phyloP scores from a whole-genome alignment of 2,888 invertebrate species.

The Graphium colonna region DNA sequence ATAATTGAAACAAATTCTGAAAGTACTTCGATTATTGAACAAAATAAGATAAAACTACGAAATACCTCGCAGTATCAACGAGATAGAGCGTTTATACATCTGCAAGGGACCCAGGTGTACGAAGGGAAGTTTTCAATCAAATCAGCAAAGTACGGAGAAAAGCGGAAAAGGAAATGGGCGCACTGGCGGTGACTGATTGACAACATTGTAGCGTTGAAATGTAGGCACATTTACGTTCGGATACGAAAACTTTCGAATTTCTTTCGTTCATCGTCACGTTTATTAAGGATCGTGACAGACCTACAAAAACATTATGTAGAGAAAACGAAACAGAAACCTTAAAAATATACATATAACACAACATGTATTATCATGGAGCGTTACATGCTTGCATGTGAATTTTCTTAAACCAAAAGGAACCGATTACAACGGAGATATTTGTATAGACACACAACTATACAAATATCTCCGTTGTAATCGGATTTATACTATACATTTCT shows the following conservation, averaged over 20 bases:
- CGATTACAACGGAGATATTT: no score
- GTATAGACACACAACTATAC: no score
- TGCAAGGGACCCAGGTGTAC: slow-evolving; percentile 59
- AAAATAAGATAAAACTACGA: slow-evolving; percentile 14
- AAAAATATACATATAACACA: no score
- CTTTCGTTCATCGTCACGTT: slow-evolving; percentile 45
- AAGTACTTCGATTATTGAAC: no score
- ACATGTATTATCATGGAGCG: no score
- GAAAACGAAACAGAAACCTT: no score
- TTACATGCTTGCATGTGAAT: no score
- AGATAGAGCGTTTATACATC: slow-evolving; percentile 26
- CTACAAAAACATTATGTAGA: no score
- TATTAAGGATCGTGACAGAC: slow-evolving; percentile 16
- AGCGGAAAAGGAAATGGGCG: slow-evolving; percentile 53
- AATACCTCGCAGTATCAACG: slow-evolving; percentile 25
- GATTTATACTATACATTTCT: no score
- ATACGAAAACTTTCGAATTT: slow-evolving; percentile 43
- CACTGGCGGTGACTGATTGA: slow-evolving; percentile 68
- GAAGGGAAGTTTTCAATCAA: slow-evolving; percentile 73
- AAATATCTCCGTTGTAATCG: no score
- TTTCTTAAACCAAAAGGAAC: no score
- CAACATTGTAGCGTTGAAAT: slow-evolving; percentile 61
- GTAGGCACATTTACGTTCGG: slow-evolving; percentile 47
- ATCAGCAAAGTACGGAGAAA: slow-evolving; percentile 57
- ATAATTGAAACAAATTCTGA: no score